Conservation (phyloP, 2,113 vertebrate genomes). For the Spermophilus dauricus region DNA sequence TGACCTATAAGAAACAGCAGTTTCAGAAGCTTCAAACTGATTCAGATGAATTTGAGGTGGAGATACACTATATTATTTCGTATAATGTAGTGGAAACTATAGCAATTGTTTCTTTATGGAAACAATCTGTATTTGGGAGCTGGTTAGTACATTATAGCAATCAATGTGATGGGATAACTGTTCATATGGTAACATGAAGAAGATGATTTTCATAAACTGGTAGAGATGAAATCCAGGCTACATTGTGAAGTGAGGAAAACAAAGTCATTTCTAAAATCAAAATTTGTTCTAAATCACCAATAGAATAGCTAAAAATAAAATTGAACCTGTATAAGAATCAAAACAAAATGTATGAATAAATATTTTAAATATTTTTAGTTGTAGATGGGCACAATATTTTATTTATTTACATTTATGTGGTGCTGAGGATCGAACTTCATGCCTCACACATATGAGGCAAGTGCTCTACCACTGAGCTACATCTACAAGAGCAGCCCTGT, state of each 20-base stretch:
- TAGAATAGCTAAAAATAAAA: conserved; percentile 34
- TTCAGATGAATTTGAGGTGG: background rate
- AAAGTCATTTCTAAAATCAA: background rate
- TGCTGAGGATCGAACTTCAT: no score
- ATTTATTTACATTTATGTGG: no score
- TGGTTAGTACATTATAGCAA: background rate
- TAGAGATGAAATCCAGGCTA: background rate
- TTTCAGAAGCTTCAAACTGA: background rate
- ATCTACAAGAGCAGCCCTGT: no score
- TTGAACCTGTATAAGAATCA: background rate
- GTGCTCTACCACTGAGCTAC: no score
- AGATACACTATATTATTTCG: background rate
- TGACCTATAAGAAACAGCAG: background rate
- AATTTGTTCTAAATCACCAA: background rate
- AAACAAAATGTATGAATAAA: background rate
- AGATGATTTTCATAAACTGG: background rate
- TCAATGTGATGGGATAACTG: background rate
- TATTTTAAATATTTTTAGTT: no score
- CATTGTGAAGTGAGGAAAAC: background rate
- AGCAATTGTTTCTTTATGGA: background rate
- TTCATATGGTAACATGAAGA: background rate
- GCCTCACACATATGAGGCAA: no score
- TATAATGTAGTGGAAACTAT: background rate
- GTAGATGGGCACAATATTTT: no score
- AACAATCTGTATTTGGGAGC: background rate